Evolutionary conservation across 1,140 invertebrate species (phyloP).

Genomic region (Pantala flavescens): DNA sequence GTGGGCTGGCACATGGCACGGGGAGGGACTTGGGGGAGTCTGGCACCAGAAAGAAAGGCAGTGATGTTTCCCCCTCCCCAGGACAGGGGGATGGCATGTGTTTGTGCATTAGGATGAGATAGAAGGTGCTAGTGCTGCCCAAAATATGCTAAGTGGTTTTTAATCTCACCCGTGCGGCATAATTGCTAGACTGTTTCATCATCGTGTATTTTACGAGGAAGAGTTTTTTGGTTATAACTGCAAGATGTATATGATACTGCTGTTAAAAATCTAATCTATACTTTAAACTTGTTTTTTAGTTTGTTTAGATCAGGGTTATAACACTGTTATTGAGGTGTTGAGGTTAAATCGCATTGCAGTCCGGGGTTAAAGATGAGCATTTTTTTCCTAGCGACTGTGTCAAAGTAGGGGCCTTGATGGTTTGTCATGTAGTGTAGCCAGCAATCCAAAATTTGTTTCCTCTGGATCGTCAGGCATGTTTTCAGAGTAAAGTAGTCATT

Average conservation of each 20-base stretch:
- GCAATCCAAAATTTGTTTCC: slow-evolving; percentile 12
- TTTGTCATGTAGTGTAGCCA: slow-evolving; percentile 1
- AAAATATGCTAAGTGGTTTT: slow-evolving; percentile 19
- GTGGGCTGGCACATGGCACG: neutral
- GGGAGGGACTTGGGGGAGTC: neutral
- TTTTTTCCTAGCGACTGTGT: slow-evolving; percentile 10
- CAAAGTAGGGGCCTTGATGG: slow-evolving; percentile 1
- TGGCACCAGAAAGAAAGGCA: neutral
- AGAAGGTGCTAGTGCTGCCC: slow-evolving; percentile 23
- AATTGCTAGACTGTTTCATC: slow-evolving; percentile 23
- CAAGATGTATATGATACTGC: slow-evolving; percentile 26
- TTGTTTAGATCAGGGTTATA: slow-evolving; percentile 24
- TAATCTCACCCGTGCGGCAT: slow-evolving; percentile 20
- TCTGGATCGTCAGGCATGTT: slow-evolving; percentile 15
- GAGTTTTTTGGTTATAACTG: slow-evolving; percentile 25
- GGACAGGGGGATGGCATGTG: neutral
- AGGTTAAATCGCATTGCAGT: slow-evolving; percentile 1
- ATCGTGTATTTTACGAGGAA: slow-evolving; percentile 22
- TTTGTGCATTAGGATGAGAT: neutral
- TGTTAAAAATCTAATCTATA: slow-evolving; percentile 23
- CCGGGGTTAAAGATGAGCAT: slow-evolving; percentile 1
- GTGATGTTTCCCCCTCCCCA: neutral
- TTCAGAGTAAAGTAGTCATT: slow-evolving; percentile 2
- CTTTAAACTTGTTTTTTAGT: slow-evolving; percentile 25
- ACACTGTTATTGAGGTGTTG: slow-evolving; percentile 20